Conservation (phyloP, 2,113 vertebrate species). For the Pachycephala philippinensis region DNA sequence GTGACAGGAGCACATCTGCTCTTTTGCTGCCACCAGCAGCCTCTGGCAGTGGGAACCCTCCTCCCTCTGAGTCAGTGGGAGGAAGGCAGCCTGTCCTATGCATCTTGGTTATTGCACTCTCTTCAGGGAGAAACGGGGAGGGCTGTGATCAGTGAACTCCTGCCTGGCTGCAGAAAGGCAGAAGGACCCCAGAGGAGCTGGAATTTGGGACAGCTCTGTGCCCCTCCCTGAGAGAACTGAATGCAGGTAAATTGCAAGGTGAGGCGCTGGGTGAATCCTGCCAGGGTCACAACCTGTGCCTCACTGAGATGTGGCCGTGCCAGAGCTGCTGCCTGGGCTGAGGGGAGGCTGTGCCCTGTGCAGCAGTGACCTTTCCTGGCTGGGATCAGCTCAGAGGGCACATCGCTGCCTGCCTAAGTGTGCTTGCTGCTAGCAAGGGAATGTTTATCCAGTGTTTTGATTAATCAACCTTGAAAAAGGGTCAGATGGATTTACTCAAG, state of each 20-base stretch:
- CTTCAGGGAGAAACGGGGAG: background rate
- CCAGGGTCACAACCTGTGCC: background rate
- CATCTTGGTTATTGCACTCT: background rate
- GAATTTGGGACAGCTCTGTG: background rate
- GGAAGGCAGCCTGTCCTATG: rapidly evolving
- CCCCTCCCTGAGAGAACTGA: background rate
- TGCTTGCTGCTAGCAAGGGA: background rate
- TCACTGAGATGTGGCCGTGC: background rate
- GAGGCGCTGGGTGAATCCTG: background rate
- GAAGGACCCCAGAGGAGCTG: background rate
- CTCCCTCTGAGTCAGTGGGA: background rate
- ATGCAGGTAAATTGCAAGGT: background rate
- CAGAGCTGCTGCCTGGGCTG: background rate
- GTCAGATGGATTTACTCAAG: constrained; percentile 13
- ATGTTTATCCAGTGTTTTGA: background rate
- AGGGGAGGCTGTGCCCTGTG: background rate
- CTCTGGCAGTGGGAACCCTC: background rate
- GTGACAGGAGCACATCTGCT: background rate
- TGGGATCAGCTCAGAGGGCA: background rate
- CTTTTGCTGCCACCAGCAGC: background rate
- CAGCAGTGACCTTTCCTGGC: background rate
- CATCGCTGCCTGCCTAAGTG: rapidly evolving
- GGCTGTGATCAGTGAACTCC: background rate
- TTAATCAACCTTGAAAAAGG: constrained; percentile 39
- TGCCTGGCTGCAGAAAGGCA: background rate